Evolutionary conservation across 1,140 invertebrate genomes (phyloP).

Genomic region (Drosophila equinoxialis): DNA sequence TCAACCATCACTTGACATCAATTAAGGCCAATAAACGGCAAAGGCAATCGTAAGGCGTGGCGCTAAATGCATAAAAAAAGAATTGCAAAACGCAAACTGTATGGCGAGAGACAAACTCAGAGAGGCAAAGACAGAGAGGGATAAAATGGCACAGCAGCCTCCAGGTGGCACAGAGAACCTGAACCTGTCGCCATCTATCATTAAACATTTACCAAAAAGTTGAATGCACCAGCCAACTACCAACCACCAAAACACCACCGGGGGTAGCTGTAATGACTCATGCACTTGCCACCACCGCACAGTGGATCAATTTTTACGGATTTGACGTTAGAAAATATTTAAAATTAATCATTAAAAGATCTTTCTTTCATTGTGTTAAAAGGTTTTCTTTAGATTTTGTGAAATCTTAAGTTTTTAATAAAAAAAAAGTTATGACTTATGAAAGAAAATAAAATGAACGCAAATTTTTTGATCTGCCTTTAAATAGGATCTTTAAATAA

Average conservation of each 20-base stretch:
- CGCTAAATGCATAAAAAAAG: conserved; percentile 1
- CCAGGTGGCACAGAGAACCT: neutral
- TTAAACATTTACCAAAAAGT: conserved; percentile 14
- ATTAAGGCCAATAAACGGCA: conserved; percentile 16
- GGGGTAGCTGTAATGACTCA: conserved; percentile 9
- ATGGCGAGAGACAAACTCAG: neutral
- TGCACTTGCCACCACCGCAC: neutral
- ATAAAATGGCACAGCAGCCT: neutral
- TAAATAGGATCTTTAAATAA: too few relatives aligned
- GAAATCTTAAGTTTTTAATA: too few relatives aligned
- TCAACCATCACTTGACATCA: conserved; percentile 20
- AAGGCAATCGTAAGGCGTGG: conserved; percentile 8
- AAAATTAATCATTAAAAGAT: too few relatives aligned
- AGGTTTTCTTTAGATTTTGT: too few relatives aligned
- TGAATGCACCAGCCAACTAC: conserved; percentile 5
- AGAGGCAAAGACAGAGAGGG: neutral
- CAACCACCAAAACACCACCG: neutral
- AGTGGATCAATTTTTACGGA: too few relatives aligned
- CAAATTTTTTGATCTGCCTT: too few relatives aligned
- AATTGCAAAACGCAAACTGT: neutral
- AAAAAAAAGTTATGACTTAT: too few relatives aligned
- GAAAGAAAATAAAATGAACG: too few relatives aligned
- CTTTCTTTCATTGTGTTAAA: too few relatives aligned
- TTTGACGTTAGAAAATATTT: too few relatives aligned
- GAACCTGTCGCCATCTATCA: conserved; percentile 9